A percentile compares a stretch with the other conserved stretches of the same genome.
Conservation (phyloP, 2,888 invertebrate genomes). For the Schizotus pectinicornis region DNA sequence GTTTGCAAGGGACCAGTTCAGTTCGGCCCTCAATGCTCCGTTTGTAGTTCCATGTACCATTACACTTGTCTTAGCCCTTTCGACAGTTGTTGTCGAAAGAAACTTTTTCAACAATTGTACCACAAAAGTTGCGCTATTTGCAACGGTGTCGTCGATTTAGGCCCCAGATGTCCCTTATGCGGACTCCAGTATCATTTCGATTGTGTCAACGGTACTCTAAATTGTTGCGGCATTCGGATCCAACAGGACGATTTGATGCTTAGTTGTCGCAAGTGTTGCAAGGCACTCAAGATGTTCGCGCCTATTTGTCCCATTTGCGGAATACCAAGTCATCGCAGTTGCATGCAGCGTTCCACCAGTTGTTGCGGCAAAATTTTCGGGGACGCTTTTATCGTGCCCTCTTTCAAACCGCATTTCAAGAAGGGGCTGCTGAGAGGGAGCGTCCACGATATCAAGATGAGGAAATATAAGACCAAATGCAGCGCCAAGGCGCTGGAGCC, state of each 20-base stretch:
- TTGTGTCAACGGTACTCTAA: not conserved
- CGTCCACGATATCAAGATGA: not conserved
- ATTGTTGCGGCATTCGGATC: not conserved
- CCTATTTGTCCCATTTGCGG: constrained; percentile 4
- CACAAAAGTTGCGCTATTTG: not conserved
- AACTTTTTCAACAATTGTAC: not conserved
- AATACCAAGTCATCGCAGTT: not conserved
- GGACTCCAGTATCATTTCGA: not conserved
- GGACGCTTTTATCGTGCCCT: constrained; percentile 2
- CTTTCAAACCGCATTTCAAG: not conserved
- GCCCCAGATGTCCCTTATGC: constrained; percentile 5
- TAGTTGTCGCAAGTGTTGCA: constrained; percentile 1
- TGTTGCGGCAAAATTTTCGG: not conserved
- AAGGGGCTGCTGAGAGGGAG: not conserved
- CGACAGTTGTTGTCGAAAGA: not conserved
- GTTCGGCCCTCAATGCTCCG: not conserved
- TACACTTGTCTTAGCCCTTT: not conserved
- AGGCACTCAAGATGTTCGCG: not conserved
- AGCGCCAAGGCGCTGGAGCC: not conserved
- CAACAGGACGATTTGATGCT: not conserved
- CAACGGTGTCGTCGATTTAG: not conserved
- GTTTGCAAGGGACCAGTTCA: not conserved
- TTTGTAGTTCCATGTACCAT: not conserved
- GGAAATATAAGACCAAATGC: not conserved
- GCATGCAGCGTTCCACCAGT: not conserved